Conservation (phyloP, 2,888 invertebrate species). For the Aphodius sticticus region DNA sequence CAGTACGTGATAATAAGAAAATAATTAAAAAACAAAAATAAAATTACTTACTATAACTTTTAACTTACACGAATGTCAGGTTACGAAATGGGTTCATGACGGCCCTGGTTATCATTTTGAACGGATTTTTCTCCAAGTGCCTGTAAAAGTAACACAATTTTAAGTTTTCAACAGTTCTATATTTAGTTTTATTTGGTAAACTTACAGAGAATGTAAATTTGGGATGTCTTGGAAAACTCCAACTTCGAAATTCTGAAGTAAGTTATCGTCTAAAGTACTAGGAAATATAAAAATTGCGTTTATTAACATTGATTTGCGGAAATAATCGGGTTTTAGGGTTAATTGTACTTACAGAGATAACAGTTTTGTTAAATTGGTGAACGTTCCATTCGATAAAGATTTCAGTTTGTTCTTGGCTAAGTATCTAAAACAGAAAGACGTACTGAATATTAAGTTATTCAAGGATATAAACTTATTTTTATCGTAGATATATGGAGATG, state of each 20-base stretch:
- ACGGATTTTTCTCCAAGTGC: conserved; percentile 53
- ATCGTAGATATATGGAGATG: too few relatives aligned
- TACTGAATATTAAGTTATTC: neutral
- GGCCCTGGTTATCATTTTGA: conserved; percentile 56
- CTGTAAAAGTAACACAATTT: conserved; percentile 43
- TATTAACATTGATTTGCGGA: neutral
- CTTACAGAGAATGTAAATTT: conserved; percentile 61
- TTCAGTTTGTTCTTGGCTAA: conserved; percentile 62
- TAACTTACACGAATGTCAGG: conserved; percentile 62
- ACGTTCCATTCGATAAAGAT: conserved; percentile 59
- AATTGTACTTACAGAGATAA: conserved; percentile 58
- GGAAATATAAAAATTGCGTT: conserved; percentile 38
- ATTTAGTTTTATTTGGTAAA: neutral
- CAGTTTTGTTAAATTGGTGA: conserved; percentile 59
- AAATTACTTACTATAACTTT: conserved; percentile 23
- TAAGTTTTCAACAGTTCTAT: neutral
- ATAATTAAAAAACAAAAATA: neutral
- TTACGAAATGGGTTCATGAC: conserved; percentile 57
- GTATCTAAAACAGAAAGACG: conserved; percentile 57
- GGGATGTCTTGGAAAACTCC: conserved; percentile 59
- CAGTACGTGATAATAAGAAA: neutral
- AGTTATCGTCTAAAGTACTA: conserved; percentile 62
- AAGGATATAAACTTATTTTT: too few relatives aligned
- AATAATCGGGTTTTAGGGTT: neutral
- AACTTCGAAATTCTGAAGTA: conserved; percentile 57